Evolutionary conservation across 2,113 vertebrate species (phyloP).

Genomic region (Pontoporia blainvillei): DNA sequence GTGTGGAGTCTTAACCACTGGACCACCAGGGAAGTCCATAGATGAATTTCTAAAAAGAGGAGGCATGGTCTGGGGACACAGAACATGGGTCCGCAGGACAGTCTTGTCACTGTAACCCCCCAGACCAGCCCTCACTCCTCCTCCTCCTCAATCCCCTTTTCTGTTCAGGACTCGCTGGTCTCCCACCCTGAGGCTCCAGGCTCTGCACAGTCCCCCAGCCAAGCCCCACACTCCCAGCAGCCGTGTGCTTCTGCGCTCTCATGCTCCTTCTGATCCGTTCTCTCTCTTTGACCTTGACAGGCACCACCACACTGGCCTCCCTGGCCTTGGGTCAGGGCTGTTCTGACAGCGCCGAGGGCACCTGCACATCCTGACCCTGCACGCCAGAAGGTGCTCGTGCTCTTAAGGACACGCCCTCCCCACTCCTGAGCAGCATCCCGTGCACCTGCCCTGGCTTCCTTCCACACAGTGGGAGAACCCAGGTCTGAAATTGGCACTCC

Average conservation of each 20-base stretch:
- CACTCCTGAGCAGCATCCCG: fast-evolving
- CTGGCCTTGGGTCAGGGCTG: neutral
- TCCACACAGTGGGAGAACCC: neutral
- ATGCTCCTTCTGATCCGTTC: neutral
- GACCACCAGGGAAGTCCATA: neutral
- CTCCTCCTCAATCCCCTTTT: neutral
- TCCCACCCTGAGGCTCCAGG: neutral
- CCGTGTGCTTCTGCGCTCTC: neutral
- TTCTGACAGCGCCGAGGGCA: neutral
- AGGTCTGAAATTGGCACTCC: neutral
- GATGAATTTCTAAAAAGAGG: neutral
- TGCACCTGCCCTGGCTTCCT: neutral
- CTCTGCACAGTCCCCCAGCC: neutral
- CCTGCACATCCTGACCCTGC: neutral
- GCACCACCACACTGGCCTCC: no score
- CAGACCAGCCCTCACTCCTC: neutral
- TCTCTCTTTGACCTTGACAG: neutral
- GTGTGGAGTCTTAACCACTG: neutral
- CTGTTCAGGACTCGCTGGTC: neutral
- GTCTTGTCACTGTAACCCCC: neutral
- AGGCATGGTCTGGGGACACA: no score
- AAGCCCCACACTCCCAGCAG: neutral
- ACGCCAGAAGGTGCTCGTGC: neutral
- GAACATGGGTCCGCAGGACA: no score
- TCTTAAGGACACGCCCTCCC: neutral